Percentiles rank a stretch among this genome's conserved stretches.
These are phyloP conservation scores for Rhabdophis nuchalis DNA, from an alignment of 2,797 vertebrate species.

Conservation along the genomic window DNA sequence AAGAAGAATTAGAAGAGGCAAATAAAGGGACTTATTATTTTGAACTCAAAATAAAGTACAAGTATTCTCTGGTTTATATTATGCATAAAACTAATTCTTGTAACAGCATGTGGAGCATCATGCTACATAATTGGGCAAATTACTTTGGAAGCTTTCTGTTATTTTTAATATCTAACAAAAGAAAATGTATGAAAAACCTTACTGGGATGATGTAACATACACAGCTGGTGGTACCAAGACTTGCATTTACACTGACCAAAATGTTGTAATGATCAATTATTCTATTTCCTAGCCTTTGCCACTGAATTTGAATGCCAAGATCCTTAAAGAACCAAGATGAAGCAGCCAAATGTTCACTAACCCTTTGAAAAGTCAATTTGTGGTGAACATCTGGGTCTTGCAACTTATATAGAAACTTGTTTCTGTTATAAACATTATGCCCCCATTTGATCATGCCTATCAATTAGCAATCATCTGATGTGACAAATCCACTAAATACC, in stretches of 20 bases:
- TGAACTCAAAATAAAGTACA: conserved; percentile 26
- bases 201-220: conserved; percentile 17
- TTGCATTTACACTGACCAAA: conserved; percentile 35
- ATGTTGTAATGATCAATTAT: conserved; percentile 31
- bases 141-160: not conserved
- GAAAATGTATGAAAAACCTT: not conserved
- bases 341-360: not conserved
- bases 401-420: not conserved
- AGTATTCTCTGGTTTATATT: not conserved
- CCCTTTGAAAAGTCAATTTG: not conserved
- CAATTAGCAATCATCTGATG: not conserved
- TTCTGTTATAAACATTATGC: not conserved
- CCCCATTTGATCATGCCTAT: not conserved
- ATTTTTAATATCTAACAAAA: not conserved
- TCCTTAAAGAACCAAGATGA: not conserved
- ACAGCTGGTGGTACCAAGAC: not conserved
- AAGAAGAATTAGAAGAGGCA: not conserved
- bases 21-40: not conserved
- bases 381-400: conserved; percentile 1
- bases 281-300: not conserved
- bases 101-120: not conserved
- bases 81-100: conserved; percentile 6
- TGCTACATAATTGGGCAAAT: not conserved
- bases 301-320: not conserved
- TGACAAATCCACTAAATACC: not conserved